phyloP scores from a whole-genome alignment of 2,797 vertebrate species.

The Anguilla anguilla region DNA sequence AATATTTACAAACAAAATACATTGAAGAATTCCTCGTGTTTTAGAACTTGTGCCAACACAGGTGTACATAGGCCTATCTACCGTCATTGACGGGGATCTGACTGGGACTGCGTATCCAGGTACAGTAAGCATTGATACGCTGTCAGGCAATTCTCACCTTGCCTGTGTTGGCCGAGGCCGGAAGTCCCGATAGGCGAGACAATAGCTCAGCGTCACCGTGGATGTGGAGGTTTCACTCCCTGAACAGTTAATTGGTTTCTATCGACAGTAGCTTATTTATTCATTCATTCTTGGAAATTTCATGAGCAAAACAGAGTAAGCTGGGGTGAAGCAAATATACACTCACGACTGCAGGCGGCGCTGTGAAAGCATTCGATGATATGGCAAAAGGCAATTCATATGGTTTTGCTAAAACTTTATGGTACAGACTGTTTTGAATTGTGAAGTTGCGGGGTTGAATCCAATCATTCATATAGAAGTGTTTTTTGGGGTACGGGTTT shows the following conservation, averaged over 20 bases:
- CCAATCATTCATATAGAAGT: not conserved
- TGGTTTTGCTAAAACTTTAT: not conserved
- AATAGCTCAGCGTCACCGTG: not conserved
- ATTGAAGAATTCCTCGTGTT: not conserved
- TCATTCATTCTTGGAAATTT: not conserved
- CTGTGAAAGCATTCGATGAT: conserved; percentile 14
- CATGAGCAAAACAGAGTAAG: not conserved
- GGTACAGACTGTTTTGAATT: conserved; percentile 20
- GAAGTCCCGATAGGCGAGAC: not conserved
- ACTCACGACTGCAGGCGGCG: conserved; percentile 26
- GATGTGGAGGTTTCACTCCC: no score
- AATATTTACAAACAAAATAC: not conserved
- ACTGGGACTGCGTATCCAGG: no score
- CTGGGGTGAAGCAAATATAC: conserved; percentile 3
- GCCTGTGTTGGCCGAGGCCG: not conserved
- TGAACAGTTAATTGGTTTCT: no score
- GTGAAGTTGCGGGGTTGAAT: not conserved
- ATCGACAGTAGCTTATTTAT: not conserved
- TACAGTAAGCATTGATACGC: no score
- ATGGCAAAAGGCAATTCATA: not conserved
- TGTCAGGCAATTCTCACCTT: not conserved
- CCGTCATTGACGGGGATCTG: no score
- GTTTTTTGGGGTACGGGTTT: not conserved
- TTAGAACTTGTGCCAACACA: not conserved
- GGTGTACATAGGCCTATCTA: not conserved